Conservation (phyloP, 2,797 vertebrate species). For the Chromis chromis region DNA sequence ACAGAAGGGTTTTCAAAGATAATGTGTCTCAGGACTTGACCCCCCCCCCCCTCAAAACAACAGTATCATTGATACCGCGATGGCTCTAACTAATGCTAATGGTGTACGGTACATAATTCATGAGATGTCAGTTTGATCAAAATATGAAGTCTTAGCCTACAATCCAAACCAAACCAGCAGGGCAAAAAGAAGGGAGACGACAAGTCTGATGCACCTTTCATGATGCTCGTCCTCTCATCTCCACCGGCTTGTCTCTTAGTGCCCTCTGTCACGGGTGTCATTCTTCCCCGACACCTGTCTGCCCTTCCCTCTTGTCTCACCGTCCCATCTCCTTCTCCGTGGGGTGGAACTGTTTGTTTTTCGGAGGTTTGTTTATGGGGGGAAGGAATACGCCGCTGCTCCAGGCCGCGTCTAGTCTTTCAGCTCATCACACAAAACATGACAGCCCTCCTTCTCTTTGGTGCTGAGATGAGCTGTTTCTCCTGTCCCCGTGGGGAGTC, state of each 20-base stretch:
- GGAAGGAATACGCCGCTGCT: slow-evolving; percentile 82
- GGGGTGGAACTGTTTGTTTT: slow-evolving; percentile 82
- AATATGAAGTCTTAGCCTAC: slow-evolving; percentile 48
- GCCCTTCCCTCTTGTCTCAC: slow-evolving; percentile 70
- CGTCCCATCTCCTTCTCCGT: slow-evolving; percentile 75
- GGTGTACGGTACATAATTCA: slow-evolving; percentile 65
- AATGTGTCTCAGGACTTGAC: slow-evolving; percentile 68
- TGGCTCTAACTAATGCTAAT: slow-evolving; percentile 66
- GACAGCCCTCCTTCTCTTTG: slow-evolving; percentile 86
- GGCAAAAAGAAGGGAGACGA: slow-evolving; percentile 49
- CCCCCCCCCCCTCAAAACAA: slow-evolving; percentile 60
- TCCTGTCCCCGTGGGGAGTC: slow-evolving; percentile 79
- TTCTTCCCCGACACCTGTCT: slow-evolving; percentile 81
- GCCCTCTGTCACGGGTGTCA: slow-evolving; percentile 77
- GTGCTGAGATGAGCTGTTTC: slow-evolving; percentile 82
- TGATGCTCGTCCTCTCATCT: slow-evolving; percentile 57
- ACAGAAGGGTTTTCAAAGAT: slow-evolving; percentile 70
- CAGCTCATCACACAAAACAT: slow-evolving; percentile 87
- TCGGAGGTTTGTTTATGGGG: slow-evolving; percentile 81
- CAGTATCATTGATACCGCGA: slow-evolving; percentile 63
- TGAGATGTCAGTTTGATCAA: slow-evolving; percentile 54
- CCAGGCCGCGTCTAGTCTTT: slow-evolving; percentile 81
- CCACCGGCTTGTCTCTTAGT: slow-evolving; percentile 51
- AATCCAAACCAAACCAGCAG: slow-evolving; percentile 55
- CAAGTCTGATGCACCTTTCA: slow-evolving; percentile 54